Base-by-base conservation (phyloP, 2,888 invertebrate genomes). In the Acanthacorydalis orientalis region DNA sequence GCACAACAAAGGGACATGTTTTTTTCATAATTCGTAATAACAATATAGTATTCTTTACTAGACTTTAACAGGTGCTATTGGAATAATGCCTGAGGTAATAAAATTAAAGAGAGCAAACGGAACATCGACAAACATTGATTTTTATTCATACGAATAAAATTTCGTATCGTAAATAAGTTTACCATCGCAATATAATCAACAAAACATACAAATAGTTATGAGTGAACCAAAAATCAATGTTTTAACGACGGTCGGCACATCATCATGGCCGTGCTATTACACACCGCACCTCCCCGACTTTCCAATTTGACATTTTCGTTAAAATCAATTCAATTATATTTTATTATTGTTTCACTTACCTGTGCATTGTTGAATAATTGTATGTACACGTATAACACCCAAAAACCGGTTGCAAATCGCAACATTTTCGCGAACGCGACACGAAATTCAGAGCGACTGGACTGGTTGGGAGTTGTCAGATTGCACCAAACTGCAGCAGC, bases 401-500 rank as follows among this genome's bases (percentile, higher is more conserved):
- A 46, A 46, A 46, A 46, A 39, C 46, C 46, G 39, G 46, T 46
- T 31, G 39, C 31, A 39, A 46, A 46, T 14, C 39, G 39, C 31
- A 39, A 46, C 46, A 46, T 46, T 46, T 46, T 46, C n/a, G 11
- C 37, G 15, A 14, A 37, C 35, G 15, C 12, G 11, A n/a, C 14
- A 44, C 33, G 23, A 23, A 35, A 23, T 44, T 12, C 16, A 31
- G 16, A 16, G 44, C 35, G 35, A 35, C 32, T 37, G 31, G 23
- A 23, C 31, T 43, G 31, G 15, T 31, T 46, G 46, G 46, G 46
- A 46, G 46, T 46, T 46, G 46, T 46, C 46, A 46, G 46, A 46
- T 35, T 46, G 46, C 46, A 46, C 39, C 46, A 46, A 46, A 46
- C 38, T 37, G 37, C 37, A 37, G 46, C 46, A 46, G 46, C 46